Percentiles rank a stretch among this genome's conserved stretches.
Evolutionary conservation across 2,797 vertebrate species (phyloP).

Genomic region (Ispidina picta): DNA sequence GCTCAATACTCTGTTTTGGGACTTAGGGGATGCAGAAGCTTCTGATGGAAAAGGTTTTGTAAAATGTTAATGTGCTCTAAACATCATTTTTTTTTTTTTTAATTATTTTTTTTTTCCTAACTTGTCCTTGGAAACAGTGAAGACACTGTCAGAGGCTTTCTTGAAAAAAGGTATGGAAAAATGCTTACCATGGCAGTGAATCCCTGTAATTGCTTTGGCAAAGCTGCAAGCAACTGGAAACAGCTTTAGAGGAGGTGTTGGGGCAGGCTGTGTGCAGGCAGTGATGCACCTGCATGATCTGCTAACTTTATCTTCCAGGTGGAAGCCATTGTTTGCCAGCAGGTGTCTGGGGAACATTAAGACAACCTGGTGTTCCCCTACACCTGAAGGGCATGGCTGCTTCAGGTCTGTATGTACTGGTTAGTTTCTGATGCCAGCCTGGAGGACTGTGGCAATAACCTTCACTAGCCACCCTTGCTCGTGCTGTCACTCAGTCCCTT

Average conservation of each 20-base stretch:
- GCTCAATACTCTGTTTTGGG: not conserved
- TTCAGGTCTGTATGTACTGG: not conserved
- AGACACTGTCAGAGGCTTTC: not conserved
- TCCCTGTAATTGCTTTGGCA: not conserved
- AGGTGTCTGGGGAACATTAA: not conserved
- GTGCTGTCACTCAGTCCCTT: not conserved
- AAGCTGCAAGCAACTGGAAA: not conserved
- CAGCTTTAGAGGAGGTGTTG: not conserved
- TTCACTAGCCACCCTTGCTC: not conserved
- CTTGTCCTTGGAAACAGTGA: not conserved
- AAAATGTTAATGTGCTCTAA: not conserved
- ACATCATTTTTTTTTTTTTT: not conserved
- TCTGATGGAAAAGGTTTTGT: not conserved
- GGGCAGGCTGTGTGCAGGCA: not conserved
- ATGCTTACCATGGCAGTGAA: not conserved
- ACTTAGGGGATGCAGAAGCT: not conserved
- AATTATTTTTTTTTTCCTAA: no score
- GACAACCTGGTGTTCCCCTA: not conserved
- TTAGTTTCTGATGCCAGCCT: not conserved
- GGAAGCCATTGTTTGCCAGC: not conserved
- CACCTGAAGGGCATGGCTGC: not conserved
- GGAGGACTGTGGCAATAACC: not conserved
- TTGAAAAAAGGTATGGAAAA: not conserved
- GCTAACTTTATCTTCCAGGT: not conserved
- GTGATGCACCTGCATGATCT: not conserved